phyloP scores from a whole-genome alignment of 2,113 vertebrate genomes.

The Phoenicopterus ruber region DNA sequence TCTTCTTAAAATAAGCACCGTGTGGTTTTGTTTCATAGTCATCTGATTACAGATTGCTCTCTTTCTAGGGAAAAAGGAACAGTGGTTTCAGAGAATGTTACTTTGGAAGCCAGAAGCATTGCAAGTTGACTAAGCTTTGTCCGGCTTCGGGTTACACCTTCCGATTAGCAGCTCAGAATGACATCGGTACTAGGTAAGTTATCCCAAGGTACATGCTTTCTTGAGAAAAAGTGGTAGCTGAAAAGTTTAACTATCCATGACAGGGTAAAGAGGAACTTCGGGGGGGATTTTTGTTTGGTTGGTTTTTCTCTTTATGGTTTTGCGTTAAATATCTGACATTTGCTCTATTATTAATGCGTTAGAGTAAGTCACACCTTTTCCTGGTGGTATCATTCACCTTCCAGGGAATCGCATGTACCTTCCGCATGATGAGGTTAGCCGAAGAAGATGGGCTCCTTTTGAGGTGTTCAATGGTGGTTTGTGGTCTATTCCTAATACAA shows the following conservation, averaged over 20 bases:
- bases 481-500: not conserved
- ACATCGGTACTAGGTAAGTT: constrained; percentile 89
- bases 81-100: constrained; percentile 93
- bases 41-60: not conserved
- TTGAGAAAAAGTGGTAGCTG: not conserved
- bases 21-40: not conserved
- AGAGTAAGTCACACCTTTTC: not conserved
- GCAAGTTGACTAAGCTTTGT: constrained; percentile 90
- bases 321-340: not conserved
- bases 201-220: fast-evolving
- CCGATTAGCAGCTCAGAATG: constrained; percentile 91
- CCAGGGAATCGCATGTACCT: not conserved
- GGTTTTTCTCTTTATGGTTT: not conserved
- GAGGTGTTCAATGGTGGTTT: not conserved
- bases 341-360: not conserved
- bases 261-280: not conserved
- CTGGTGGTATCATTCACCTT: not conserved
- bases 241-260: not conserved
- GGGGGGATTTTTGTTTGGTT: not conserved
- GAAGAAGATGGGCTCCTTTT: not conserved
- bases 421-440: not conserved
- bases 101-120: constrained; percentile 93
- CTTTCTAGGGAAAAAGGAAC: constrained; percentile 91
- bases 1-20: not conserved
- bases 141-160: constrained; percentile 94